Conservation (phyloP, 2,113 vertebrate genomes). For the Pantherophis guttatus region DNA sequence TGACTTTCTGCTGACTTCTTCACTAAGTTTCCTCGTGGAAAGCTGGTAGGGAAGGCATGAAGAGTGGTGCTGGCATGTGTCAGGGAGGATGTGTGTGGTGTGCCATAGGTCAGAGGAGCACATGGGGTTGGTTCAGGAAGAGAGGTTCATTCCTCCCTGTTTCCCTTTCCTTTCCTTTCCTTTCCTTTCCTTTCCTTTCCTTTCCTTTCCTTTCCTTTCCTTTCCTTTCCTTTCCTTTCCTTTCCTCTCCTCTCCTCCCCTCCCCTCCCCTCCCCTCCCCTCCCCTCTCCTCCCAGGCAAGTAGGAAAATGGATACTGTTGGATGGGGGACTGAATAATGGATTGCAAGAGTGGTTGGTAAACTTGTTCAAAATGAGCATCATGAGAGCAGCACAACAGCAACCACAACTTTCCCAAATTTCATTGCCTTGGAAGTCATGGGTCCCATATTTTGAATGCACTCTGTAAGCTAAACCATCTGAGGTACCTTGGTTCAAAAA, state of each 20-base stretch:
- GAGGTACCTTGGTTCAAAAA: not conserved
- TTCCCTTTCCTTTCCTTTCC: no score
- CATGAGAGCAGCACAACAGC: not conserved
- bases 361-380: not conserved
- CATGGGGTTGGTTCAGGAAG: not conserved
- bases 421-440: not conserved
- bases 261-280: accelerated
- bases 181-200: no score
- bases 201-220: no score
- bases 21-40: not conserved
- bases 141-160: not conserved
- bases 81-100: not conserved
- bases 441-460: not conserved
- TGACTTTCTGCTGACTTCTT: not conserved
- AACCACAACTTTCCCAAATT: not conserved
- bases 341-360: no score
- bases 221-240: no score
- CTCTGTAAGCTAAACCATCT: not conserved
- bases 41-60: not conserved
- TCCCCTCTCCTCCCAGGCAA: not conserved
- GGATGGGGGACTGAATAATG: not conserved
- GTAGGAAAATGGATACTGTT: not conserved
- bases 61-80: not conserved
- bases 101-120: not conserved
- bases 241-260: no score